These are phyloP conservation scores for Clostera curtula DNA, from an alignment of 2,888 invertebrate genomes.

Conservation along the genomic window DNA sequence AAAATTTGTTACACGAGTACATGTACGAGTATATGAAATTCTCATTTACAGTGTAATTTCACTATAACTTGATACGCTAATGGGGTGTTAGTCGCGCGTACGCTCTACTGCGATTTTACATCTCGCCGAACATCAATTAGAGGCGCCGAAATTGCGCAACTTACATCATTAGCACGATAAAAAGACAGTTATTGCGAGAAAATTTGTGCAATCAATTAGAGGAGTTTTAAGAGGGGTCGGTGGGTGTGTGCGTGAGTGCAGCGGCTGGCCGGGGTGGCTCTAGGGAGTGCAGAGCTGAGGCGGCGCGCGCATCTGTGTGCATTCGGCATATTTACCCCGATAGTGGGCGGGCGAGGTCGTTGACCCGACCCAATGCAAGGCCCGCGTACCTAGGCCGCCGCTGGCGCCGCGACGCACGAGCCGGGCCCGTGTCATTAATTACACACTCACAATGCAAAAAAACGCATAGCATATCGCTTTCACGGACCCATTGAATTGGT, in stretches of 20 bases:
- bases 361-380: conserved; percentile 73
- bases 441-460: conserved; percentile 54
- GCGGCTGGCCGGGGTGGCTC: conserved; percentile 38
- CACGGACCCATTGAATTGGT: no score
- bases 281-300: conserved; percentile 33
- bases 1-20: no score
- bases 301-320: conserved; percentile 74
- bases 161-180: conserved; percentile 72
- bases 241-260: conserved; percentile 64
- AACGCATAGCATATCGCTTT: no score
- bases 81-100: conserved; percentile 34
- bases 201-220: conserved; percentile 75
- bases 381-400: conserved; percentile 64
- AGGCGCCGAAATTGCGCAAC: conserved; percentile 61
- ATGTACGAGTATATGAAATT: no score
- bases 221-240: conserved; percentile 66
- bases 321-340: conserved; percentile 75
- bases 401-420: conserved; percentile 61
- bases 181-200: conserved; percentile 74
- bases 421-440: conserved; percentile 61
- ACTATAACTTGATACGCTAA: conserved; percentile 43
- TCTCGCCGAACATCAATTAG: conserved; percentile 58
- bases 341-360: conserved; percentile 70
- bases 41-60: conserved; percentile 46
- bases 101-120: conserved; percentile 44